phyloP scores from a whole-genome alignment of 2,888 invertebrate genomes.

The Cerastis leucographa region DNA sequence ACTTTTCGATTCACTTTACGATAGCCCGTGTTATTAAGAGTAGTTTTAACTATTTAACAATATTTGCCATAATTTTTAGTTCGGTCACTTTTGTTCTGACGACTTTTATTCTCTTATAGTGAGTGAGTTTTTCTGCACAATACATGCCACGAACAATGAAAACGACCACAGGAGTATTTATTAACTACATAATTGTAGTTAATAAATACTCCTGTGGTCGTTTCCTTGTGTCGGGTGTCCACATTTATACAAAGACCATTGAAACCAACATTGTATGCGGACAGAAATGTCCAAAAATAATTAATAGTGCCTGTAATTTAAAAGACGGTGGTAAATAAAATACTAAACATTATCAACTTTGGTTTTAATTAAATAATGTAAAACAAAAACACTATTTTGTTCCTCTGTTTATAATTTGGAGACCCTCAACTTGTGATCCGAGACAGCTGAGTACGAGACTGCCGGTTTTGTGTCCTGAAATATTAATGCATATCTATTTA shows the following conservation, averaged over 20 bases:
- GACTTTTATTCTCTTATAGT: too few species aligned
- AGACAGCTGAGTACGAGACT: conserved; percentile 72
- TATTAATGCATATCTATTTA: conserved; percentile 27
- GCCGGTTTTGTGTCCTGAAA: conserved; percentile 86
- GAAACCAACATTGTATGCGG: not conserved
- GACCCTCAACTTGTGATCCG: conserved; percentile 37
- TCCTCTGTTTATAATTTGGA: conserved; percentile 39
- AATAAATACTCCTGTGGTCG: not conserved
- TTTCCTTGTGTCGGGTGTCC: not conserved
- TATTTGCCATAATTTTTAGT: too few species aligned
- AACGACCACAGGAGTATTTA: too few species aligned
- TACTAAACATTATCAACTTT: conserved; percentile 15
- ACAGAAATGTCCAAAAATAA: not conserved
- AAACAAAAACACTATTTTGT: not conserved
- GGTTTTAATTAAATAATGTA: conserved; percentile 40
- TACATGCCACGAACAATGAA: not conserved
- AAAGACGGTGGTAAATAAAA: conserved; percentile 30
- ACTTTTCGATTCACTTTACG: too few species aligned
- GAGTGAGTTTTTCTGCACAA: not conserved
- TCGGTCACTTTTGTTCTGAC: too few species aligned
- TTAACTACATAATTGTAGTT: not conserved
- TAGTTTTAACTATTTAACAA: too few species aligned
- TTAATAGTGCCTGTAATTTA: not conserved
- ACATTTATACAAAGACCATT: not conserved
- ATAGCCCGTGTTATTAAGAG: too few species aligned